Base-by-base conservation (phyloP, 2,797 vertebrate genomes). In the Chlorospingus flavigularis region DNA sequence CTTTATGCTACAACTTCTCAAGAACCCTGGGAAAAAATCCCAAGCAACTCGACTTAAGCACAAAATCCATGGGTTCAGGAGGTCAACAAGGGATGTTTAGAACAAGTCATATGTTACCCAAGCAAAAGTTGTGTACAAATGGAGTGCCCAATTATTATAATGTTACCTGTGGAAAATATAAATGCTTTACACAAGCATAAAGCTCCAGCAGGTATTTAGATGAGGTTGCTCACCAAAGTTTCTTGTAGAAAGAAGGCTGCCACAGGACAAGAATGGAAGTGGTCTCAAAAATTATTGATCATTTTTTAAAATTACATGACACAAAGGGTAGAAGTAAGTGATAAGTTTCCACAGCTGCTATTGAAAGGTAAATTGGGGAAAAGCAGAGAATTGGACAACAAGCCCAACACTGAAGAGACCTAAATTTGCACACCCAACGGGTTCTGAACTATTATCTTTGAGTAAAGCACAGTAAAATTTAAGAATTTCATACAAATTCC, bases 51-150 rank as follows among this genome's bases (percentile, higher is more conserved):
- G n/a, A 57, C 26, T 48, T 57, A 39, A 71, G 45, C 15, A 58
- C 15, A 81, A 82, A 68, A 61, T 33, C 62, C 10, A 9, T 0
- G 2, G 18, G 9, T 45, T 54, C 48, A 40, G 33, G 17, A 26
- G 33, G 17, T 21, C 42, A 78, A 15, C 3, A 30, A 58, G 7
- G 11, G 10, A 33, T 35, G 6, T 45, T 53, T 28, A 55, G 23
- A 79, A 66, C 16, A 90, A 66, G 70, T 23, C 16, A 35, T 0
- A 35, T 0, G 9, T 21, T 45, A 60, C 3, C 7, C 14, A 3
- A 20, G 8, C 19, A 76, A 17, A 72, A 85, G 13, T 2, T 78
- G 24, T 13, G 10, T 20, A 31, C 5, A 40, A 84, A 26, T 11
- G 6, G 45, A 84, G 12, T 18, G 26, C 5, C 28, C 50, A 58